Evolutionary conservation across 2,797 vertebrate genomes (phyloP).

Genomic region (Vultur gryphus): DNA sequence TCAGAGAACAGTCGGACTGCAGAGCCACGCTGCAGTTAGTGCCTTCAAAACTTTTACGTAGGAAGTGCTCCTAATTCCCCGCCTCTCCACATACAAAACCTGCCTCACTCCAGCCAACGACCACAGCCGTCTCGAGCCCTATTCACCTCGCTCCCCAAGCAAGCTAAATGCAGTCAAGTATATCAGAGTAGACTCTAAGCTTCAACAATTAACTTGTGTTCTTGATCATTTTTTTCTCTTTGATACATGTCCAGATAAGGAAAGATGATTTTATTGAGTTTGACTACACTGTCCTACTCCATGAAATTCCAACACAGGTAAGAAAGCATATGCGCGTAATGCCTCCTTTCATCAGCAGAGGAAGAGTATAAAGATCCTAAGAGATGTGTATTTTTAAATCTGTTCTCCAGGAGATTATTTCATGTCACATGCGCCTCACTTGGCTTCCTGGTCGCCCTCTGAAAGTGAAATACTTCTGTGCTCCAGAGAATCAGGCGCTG

Average conservation of each 20-base stretch:
- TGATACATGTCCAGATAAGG: slow-evolving; percentile 54
- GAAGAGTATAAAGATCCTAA: fast-evolving
- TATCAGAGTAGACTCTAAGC: background rate
- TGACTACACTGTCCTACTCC: slow-evolving; percentile 65
- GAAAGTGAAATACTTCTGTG: slow-evolving; percentile 69
- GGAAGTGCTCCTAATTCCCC: background rate
- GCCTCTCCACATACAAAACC: background rate
- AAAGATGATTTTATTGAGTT: slow-evolving; percentile 59
- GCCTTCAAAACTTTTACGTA: background rate
- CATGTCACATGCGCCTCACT: slow-evolving; percentile 65
- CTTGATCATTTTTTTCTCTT: background rate
- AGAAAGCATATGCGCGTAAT: background rate
- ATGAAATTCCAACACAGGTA: slow-evolving; percentile 73
- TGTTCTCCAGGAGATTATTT: slow-evolving; percentile 63
- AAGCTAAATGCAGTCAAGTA: background rate
- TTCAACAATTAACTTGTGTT: background rate
- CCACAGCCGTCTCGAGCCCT: background rate
- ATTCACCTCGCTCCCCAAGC: background rate
- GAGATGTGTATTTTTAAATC: background rate
- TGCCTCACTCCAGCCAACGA: background rate
- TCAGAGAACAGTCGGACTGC: background rate
- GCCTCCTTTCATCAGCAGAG: background rate
- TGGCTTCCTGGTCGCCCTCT: slow-evolving; percentile 62
- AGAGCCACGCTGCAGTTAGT: background rate
- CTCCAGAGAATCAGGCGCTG: background rate